Percentiles rank a stretch among this genome's conserved stretches.
phyloP scores from a whole-genome alignment of 2,113 vertebrate species.

The Daubentonia madagascariensis region DNA sequence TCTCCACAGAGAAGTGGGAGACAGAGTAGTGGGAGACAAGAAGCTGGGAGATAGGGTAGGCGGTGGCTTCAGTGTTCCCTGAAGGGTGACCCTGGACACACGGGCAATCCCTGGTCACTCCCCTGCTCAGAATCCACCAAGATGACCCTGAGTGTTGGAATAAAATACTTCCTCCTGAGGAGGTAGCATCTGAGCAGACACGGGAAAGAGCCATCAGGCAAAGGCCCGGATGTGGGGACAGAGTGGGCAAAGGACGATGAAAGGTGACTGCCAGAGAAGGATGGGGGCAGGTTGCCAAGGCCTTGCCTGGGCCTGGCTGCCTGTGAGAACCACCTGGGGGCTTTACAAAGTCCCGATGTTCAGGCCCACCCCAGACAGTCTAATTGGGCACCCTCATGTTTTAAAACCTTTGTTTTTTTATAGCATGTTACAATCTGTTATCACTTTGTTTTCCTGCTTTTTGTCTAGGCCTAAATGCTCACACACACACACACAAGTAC shows the following conservation, averaged over 20 bases:
- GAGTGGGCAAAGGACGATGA: not conserved
- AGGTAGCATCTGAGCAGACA: not conserved
- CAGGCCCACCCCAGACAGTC: not conserved
- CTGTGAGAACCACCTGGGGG: no score
- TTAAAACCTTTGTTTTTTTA: not conserved
- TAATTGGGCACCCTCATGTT: not conserved
- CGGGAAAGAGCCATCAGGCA: not conserved
- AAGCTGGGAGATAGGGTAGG: not conserved
- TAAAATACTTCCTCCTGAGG: not conserved
- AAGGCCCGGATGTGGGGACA: no score
- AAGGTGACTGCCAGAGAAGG: no score
- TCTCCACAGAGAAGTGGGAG: not conserved
- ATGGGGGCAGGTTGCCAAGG: not conserved
- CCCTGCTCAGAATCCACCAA: not conserved
- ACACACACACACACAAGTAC: no score
- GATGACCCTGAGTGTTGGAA: not conserved
- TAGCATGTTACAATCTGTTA: not conserved
- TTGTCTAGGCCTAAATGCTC: no score
- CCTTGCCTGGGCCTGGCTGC: not conserved
- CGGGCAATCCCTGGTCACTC: not conserved
- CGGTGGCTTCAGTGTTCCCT: no score
- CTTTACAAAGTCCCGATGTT: no score
- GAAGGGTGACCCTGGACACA: not conserved
- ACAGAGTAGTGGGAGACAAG: not conserved
- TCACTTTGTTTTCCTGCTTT: not conserved